Percentiles rank a stretch among this genome's conserved stretches.
These are phyloP conservation scores for Ophion obscuratus DNA, from an alignment of 2,888 invertebrate species.

Conservation along the genomic window DNA sequence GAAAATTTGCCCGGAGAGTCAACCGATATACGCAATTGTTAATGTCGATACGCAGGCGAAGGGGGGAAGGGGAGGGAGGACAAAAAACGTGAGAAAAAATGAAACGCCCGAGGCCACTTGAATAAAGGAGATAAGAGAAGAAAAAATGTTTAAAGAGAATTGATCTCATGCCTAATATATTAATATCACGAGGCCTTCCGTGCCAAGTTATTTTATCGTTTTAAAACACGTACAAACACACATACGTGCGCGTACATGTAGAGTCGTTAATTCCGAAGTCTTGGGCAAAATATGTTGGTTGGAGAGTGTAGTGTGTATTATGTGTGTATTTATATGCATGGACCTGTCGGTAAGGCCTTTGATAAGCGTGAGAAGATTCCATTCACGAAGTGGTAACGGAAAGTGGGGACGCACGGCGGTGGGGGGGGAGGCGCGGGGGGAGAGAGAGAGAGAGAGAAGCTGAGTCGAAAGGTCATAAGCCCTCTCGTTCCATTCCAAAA, in stretches of 20 bases:
- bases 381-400: slow-evolving; percentile 54
- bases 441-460: slow-evolving; percentile 35
- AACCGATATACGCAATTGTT: no score
- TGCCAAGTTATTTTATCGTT: slow-evolving; percentile 34
- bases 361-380: slow-evolving; percentile 67
- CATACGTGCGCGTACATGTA: not conserved
- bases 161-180: not conserved
- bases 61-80: not conserved
- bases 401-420: not conserved
- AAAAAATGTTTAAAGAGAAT: not conserved
- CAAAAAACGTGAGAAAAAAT: not conserved
- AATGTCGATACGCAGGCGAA: not conserved
- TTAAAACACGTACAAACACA: not conserved
- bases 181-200: not conserved
- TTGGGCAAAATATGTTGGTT: slow-evolving; percentile 48
- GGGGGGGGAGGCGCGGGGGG: not conserved
- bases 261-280: slow-evolving; percentile 32
- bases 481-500: slow-evolving; percentile 58
- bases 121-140: no score
- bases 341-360: slow-evolving; percentile 48
- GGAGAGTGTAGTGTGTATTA: not conserved
- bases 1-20: no score
- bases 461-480: slow-evolving; percentile 59
- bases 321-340: slow-evolving; percentile 9
- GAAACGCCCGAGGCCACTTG: not conserved